These are phyloP conservation scores for Rhopalosiphum maidis DNA, from an alignment of 1,140 invertebrate genomes.

Conservation along the genomic window DNA sequence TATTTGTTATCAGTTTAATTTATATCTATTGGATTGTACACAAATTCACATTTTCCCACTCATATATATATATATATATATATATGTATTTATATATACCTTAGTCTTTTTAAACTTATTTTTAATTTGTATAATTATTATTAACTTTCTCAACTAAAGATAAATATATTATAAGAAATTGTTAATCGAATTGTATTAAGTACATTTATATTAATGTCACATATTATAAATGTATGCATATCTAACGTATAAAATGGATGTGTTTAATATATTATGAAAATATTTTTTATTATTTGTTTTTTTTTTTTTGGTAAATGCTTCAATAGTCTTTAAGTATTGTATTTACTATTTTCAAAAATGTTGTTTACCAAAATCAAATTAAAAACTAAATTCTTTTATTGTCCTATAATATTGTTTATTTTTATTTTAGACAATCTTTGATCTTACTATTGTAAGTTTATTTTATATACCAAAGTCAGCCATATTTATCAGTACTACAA, in stretches of 20 bases:
- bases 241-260: background rate
- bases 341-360: constrained; percentile 5
- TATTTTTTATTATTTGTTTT: background rate
- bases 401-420: background rate
- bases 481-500: background rate
- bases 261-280: background rate
- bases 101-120: constrained; percentile 5
- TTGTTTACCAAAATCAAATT: constrained; percentile 46
- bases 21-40: constrained; percentile 5
- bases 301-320: background rate
- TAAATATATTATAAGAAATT: constrained; percentile 28
- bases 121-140: constrained; percentile 41
- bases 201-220: constrained; percentile 12
- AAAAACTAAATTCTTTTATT: background rate
- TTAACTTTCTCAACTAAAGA: constrained; percentile 38
- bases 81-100: constrained; percentile 6
- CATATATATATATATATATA: background rate
- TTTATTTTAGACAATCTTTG: background rate
- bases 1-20: constrained; percentile 37
- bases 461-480: background rate
- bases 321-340: background rate
- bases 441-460: background rate
- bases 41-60: background rate
- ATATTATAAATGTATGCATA: constrained; percentile 15
- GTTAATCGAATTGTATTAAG: constrained; percentile 39